A percentile compares a stretch with the other conserved stretches of the same genome.
Evolutionary conservation across 2,797 vertebrate species (phyloP).

Genomic region (Sardinella longiceps): DNA sequence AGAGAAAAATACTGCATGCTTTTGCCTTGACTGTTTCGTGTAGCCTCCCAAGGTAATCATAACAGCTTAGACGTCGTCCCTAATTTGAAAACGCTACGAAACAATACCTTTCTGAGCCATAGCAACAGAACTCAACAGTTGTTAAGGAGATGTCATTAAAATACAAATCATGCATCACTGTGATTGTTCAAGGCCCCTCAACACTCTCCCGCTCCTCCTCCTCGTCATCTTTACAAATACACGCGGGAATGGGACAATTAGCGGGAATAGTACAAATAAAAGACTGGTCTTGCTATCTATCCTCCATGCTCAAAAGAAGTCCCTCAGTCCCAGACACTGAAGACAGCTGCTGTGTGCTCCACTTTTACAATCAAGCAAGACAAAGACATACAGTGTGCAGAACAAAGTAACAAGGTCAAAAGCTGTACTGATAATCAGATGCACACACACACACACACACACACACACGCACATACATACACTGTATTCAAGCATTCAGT

Average conservation of each 20-base stretch:
- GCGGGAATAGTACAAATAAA: not conserved
- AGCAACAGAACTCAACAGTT: constrained; percentile 41
- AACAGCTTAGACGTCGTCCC: not conserved
- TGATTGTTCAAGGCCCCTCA: not conserved
- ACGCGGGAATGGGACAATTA: not conserved
- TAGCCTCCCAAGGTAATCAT: not conserved
- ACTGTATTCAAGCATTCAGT: no score
- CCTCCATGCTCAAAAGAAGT: not conserved
- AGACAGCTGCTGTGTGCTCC: not conserved
- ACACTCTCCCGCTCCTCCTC: not conserved
- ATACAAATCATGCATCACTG: not conserved
- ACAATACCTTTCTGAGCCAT: not conserved
- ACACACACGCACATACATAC: not conserved
- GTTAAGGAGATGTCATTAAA: not conserved
- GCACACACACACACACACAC: constrained; percentile 39
- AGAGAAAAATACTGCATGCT: not conserved
- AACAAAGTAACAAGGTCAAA: not conserved
- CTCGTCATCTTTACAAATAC: not conserved
- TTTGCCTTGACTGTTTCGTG: not conserved
- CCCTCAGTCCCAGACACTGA: not conserved
- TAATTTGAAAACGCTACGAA: not conserved
- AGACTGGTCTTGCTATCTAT: not conserved
- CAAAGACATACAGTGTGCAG: not conserved
- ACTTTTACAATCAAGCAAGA: constrained; percentile 42
- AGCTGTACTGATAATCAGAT: not conserved